Base-by-base conservation (phyloP, 2,797 vertebrate genomes). In the Syngnathus acus region DNA sequence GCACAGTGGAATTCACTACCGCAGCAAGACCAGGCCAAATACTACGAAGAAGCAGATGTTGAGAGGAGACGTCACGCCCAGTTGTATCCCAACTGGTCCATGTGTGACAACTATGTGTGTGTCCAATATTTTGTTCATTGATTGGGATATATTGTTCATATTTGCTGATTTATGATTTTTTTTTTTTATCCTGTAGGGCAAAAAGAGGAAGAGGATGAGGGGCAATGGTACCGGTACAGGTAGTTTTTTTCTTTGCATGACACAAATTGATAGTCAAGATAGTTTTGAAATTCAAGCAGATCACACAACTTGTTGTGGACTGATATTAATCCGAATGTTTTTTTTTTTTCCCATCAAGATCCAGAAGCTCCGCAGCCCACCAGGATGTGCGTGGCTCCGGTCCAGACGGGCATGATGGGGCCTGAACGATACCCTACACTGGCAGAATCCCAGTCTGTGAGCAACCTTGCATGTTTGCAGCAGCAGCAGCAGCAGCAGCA, bases 41-140 rank as follows among this genome's bases (percentile, higher is more conserved):
- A 62, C 42, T 62, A 62, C 2, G 60, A 45, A 21, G 60, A 62
- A 45, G 60, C 60, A 43, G 60, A 62, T 14, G 60, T 62, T 4
- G 60, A 62, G 60, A 62, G 60, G 42, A 21, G 60, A 45, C 60
- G 60, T 26, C 60, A 62, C 26, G 60, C 60, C 6, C 60, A 62
- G 60, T 62, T 62, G 60, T 62, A 62, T 26, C 60, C 60, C 40
- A 62, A 62, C 60, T 62, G 60, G 60, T 62, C 60, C 16, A 62
- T 62, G 60, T 62, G 60, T 62, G 60, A 62, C 42, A 62, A 62
- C 42, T 62, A 62, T 26, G 60, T 62, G 42, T 62, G 42, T 26
- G 60, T 62, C 13, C 42, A 45, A 45, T 16, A 17, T 16, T 40
- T 37, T 14, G 6, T 26, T 1, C 40, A 7, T 1, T 10, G 4